Conservation (phyloP, 2,113 vertebrate species). For the Phoenicopterus ruber region DNA sequence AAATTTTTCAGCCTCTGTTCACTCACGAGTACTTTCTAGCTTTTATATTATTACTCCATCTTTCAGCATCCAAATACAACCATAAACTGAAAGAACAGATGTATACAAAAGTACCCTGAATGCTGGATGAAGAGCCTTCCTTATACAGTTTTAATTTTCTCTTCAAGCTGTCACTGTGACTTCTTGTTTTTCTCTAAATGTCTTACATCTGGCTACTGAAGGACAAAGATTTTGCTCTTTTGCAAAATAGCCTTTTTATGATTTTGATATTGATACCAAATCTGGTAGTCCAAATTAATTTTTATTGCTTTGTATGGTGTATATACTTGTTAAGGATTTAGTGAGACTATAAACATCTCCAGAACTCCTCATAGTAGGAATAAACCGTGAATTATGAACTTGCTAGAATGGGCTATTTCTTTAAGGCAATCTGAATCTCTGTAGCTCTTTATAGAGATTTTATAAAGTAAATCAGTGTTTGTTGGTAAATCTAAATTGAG, state of each 20-base stretch:
- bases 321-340: conserved; percentile 52
- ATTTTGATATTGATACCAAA: conserved; percentile 33
- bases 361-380: conserved; percentile 15
- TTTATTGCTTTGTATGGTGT: conserved; percentile 2
- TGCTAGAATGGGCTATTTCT: conserved; percentile 25
- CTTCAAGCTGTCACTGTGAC: not conserved
- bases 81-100: not conserved
- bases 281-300: conserved; percentile 8
- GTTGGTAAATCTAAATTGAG: conserved; percentile 19
- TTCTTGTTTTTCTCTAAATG: not conserved
- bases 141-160: not conserved
- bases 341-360: conserved; percentile 45
- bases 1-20: not conserved
- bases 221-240: not conserved
- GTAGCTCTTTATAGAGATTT: conserved; percentile 6
- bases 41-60: not conserved
- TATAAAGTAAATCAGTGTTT: conserved; percentile 38
- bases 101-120: not conserved
- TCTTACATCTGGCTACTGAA: not conserved
- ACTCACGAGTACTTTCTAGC: not conserved
- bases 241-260: not conserved
- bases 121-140: not conserved
- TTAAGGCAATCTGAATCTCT: conserved; percentile 23
- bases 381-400: conserved; percentile 41
- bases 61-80: not conserved